Evolutionary conservation across 2,113 vertebrate genomes (phyloP).

Genomic region (Isichthys henryi): DNA sequence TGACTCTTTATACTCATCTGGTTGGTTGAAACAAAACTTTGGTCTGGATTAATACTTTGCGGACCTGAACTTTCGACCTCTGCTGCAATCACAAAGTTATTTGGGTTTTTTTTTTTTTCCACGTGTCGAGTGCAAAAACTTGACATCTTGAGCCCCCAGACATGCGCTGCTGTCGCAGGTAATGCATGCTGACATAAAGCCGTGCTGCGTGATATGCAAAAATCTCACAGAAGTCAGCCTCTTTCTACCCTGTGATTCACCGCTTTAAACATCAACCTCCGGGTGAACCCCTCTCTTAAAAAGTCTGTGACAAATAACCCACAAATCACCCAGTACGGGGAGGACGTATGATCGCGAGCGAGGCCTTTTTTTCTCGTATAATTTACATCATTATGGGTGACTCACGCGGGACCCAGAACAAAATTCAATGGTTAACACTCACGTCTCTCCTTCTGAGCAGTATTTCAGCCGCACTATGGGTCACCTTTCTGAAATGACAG

Average conservation of each 20-base stretch:
- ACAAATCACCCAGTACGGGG: conserved; percentile 15
- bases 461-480: background rate
- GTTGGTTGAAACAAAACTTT: background rate
- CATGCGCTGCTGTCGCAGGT: background rate
- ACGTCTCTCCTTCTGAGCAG: background rate
- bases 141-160: background rate
- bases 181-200: background rate
- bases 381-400: conserved; percentile 15
- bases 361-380: conserved; percentile 4
- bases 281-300: conserved; percentile 16
- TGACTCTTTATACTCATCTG: background rate
- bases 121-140: background rate
- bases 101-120: background rate
- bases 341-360: background rate
- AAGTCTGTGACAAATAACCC: conserved; percentile 22
- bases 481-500: conserved; percentile 1
- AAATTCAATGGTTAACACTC: conserved; percentile 15
- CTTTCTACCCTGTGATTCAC: conserved; percentile 15
- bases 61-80: background rate
- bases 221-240: background rate
- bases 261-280: conserved; percentile 8
- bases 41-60: background rate
- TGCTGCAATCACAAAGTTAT: background rate
- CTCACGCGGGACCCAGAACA: background rate
- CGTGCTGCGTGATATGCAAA: background rate